Evolutionary conservation across 30 jellyfish, hydroid and myxozoan species (phyloP), one percentile per base, ranked within the genome.

Genomic region (Cassiopea andromeda): DNA sequence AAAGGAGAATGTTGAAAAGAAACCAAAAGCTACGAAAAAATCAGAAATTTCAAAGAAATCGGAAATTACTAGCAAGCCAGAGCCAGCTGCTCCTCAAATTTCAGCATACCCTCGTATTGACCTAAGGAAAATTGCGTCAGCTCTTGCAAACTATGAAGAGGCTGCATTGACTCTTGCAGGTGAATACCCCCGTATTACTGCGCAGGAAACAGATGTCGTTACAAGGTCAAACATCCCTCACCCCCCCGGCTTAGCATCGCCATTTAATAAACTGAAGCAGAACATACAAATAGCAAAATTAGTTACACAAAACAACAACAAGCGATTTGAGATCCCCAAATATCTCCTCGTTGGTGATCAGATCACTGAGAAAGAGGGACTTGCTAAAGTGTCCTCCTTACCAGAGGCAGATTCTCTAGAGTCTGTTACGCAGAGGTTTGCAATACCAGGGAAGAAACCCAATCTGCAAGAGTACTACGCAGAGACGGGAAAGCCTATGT

Each of bases 121-220:
- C 81, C 87, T 95, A 10, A 86, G 92, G 46, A 93, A 85, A 19
- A 95, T 95, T 76, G 99, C 99, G 1, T 85, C 97, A 9, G 98
- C 99, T 50, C 90, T 95, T n/a, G 99, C 99, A 7, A 80, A 80
- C 49, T 95, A 95, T 78, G 99, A 95, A 78, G 89, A 87, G 64
- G 97, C 98, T 46, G 98, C 98, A 4, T 72, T 95, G 16, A 93
- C 89, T n/a, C 88, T 95, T 43, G 99, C 99, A 12, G 98, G 98
- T 18, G 99, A 95, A 82, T 95, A 95, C 90, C 99, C 99, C 13
- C 96, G 82, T 47, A 80, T 91, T 8, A 75, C 76, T 17, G 79
- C 84, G 1, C 73, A 74, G 27, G 98, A 91, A 16, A 69, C 76
- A 59, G 93, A 93, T 77, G 91, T 89, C 48, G 88, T 84, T 44